A percentile compares a stretch with the other conserved stretches of the same genome.
Evolutionary conservation across 2,797 vertebrate species (phyloP).

Genomic region (Gila robusta): DNA sequence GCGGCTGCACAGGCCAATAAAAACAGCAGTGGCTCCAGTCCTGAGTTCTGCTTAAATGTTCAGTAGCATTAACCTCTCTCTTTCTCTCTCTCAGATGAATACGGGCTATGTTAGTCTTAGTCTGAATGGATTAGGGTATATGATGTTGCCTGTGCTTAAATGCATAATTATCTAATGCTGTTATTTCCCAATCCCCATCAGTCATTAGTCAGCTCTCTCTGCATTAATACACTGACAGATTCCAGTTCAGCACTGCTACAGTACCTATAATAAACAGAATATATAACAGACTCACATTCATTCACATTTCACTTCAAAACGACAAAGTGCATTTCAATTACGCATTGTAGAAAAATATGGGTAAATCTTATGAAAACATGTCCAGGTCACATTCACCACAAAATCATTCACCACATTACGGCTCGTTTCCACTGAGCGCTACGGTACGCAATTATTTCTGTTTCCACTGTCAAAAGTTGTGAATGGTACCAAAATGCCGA

Average conservation of each 20-base stretch:
- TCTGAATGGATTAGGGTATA: conserved; percentile 14
- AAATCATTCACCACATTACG: not conserved
- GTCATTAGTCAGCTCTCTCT: conserved; percentile 60
- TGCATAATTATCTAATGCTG: conserved; percentile 51
- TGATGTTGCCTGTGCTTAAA: conserved; percentile 60
- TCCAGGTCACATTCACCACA: not conserved
- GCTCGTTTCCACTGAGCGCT: too few species aligned
- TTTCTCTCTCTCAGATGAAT: conserved; percentile 52
- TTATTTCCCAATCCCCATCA: conserved; percentile 49
- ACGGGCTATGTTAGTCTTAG: conserved; percentile 14
- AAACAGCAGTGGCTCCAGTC: conserved; percentile 3
- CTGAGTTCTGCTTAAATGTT: conserved; percentile 28
- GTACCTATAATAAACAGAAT: not conserved
- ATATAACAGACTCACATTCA: not conserved
- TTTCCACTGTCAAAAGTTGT: too few species aligned
- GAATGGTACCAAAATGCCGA: too few species aligned
- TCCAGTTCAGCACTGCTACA: conserved; percentile 8
- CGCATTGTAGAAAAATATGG: not conserved
- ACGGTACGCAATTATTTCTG: too few species aligned
- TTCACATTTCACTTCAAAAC: not conserved
- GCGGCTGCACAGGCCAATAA: conserved; percentile 19
- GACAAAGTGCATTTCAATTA: not conserved
- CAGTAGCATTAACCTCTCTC: conserved; percentile 23
- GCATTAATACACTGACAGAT: conserved; percentile 33
- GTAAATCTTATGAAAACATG: not conserved